Base-by-base conservation (phyloP, 2,888 invertebrate species). In the Ophion ventricosus region DNA sequence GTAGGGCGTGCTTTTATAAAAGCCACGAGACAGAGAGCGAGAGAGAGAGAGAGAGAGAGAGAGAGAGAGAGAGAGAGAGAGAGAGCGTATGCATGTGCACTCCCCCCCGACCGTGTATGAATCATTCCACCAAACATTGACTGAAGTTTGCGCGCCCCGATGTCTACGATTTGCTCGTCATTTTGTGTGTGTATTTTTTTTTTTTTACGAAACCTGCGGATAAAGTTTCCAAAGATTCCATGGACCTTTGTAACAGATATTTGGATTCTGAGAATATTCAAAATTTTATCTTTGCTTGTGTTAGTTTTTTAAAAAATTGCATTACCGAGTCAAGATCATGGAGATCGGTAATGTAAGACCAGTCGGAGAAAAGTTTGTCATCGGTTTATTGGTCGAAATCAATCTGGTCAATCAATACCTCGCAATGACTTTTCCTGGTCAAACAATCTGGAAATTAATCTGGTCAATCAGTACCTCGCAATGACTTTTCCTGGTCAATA, bases 1-100 rank as follows among this genome's bases (percentile, higher is more conserved):
- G 75, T 75, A 77, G 80, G 75, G 78, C 83, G 83, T 82, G 81
- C 77, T 77, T 69, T 74, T 67, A 79, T 61, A 73, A 77, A 77
- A 82, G 72, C 69, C 70, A 56, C 56, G 69, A 69, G 49, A 49
- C 49, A 17, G 17, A 11, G 43, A 11, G 8, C 49, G 17, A 49
- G 49, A 49, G 49, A 14, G 49, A 14, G 14, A 14, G 17, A 17
- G 25, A 49, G 59, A 70, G 35, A n/a, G 69, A 69, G 49, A 49
- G 17, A 17, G 17, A 11, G 43, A 11, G 8, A 14, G 17, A 49
- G 49, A 49, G 49, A 14, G 49, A 14, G 14, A 14, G 17, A 17
- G 25, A 49, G 59, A 70, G 35, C n/a, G n/a, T n/a, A n/a, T 35
- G 66, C 57, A 64, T 63, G 43, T 57, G 57, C 72, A 75, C 56